Percentiles rank a stretch among this genome's conserved stretches.
Evolutionary conservation across 2,797 vertebrate species (phyloP).

Genomic region (Masticophis lateralis): DNA sequence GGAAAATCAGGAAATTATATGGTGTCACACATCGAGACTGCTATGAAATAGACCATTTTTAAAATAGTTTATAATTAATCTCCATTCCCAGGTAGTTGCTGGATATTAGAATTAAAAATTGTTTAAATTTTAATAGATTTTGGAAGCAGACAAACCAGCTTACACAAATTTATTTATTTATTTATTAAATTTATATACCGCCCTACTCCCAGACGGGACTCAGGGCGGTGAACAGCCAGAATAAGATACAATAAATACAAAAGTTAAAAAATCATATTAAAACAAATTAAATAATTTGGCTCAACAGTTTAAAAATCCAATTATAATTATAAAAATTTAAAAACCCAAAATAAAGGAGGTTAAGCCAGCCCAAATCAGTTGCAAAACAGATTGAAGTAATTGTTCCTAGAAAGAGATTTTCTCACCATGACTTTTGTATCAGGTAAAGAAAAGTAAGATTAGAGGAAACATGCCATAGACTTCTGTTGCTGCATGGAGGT

Average conservation of each 20-base stretch:
- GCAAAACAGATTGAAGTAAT: neutral
- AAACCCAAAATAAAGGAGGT: no score
- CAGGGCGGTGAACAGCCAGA: no score
- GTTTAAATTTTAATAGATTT: neutral
- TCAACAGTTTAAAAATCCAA: no score
- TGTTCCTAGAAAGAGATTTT: neutral
- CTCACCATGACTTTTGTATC: neutral
- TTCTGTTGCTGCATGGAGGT: no score
- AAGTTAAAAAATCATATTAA: no score
- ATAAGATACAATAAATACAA: no score
- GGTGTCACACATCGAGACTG: neutral
- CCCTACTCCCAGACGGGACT: no score
- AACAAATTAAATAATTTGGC: no score
- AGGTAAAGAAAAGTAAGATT: neutral
- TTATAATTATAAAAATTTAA: no score
- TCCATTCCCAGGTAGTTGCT: neutral
- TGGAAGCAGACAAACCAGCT: neutral
- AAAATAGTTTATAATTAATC: neutral
- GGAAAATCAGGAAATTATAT: neutral
- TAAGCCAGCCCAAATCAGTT: no score
- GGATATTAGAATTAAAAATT: neutral
- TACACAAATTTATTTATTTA: no score
- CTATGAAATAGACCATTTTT: neutral
- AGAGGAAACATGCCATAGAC: neutral
- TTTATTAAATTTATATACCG: no score